phyloP scores from a whole-genome alignment of 2,797 vertebrate species.

The Mormyrus hasselquistii region DNA sequence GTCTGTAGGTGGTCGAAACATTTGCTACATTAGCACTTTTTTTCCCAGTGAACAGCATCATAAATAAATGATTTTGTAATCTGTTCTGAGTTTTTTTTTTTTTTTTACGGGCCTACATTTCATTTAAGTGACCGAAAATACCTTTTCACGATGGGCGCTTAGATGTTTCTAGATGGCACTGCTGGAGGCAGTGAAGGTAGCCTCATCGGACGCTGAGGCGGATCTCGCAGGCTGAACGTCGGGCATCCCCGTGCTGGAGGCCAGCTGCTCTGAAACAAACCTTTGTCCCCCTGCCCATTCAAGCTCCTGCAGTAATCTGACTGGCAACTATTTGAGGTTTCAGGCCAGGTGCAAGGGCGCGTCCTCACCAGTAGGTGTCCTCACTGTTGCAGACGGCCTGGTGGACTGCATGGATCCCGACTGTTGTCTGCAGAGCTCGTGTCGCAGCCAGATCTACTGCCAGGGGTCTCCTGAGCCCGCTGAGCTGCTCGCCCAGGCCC shows the following conservation, averaged over 20 bases:
- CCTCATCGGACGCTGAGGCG: background rate
- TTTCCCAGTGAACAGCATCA: slow-evolving; percentile 1
- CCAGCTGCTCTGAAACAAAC: background rate
- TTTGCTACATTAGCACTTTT: background rate
- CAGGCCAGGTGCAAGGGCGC: background rate
- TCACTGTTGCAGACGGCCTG: slow-evolving; percentile 72
- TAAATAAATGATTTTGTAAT: slow-evolving; percentile 15
- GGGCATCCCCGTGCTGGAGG: background rate
- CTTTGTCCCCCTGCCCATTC: background rate
- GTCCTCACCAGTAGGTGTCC: background rate
- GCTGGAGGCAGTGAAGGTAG: background rate
- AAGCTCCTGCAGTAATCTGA: background rate
- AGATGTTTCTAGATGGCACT: background rate
- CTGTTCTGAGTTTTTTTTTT: background rate
- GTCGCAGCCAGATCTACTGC: slow-evolving; percentile 88
- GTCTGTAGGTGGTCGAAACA: background rate
- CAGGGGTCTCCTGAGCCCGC: slow-evolving; percentile 85
- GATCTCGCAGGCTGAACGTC: background rate
- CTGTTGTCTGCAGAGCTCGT: slow-evolving; percentile 90
- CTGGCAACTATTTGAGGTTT: background rate
- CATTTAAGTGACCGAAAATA: slow-evolving; percentile 1
- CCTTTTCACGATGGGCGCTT: background rate
- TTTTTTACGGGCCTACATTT: background rate
- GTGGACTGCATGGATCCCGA: slow-evolving; percentile 95
- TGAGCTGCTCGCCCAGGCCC: slow-evolving; percentile 84